Conservation (phyloP, 64 coral and sea anemone species). For the Pocillopora verrucosa region DNA sequence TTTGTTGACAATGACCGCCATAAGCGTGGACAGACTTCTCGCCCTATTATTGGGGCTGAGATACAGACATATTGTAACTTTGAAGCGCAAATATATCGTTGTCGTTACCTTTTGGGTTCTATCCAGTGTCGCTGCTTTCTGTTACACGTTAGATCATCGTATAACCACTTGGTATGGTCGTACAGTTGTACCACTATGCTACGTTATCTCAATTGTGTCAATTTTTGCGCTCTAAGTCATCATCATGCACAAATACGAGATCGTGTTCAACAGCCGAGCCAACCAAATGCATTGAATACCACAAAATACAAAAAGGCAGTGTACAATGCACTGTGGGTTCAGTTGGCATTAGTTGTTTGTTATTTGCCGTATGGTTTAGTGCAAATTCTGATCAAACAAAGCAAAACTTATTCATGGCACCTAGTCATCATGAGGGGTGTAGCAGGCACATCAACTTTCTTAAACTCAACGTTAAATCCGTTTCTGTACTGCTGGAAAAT, state of each 20-base stretch:
- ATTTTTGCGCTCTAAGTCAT: not conserved
- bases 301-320: not conserved
- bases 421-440: not conserved
- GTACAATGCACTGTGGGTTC: not conserved
- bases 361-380: not conserved
- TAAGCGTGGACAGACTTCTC: too few species aligned
- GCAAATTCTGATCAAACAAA: not conserved
- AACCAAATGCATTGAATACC: not conserved
- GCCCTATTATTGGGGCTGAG: too few species aligned
- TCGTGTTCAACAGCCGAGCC: not conserved
- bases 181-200: not conserved
- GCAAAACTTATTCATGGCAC: not conserved
- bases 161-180: too few species aligned
- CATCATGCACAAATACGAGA: not conserved
- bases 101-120: too few species aligned
- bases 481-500: slow-evolving; percentile 2
- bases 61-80: too few species aligned
- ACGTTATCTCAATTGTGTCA: not conserved
- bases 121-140: too few species aligned
- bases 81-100: too few species aligned
- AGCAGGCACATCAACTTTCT: not conserved
- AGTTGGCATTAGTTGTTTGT: not conserved
- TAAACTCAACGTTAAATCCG: not conserved
- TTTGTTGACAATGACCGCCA: too few species aligned
- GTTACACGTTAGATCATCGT: too few species aligned